A percentile compares a stretch with the other conserved stretches of the same genome.
These are phyloP conservation scores for Trachymyrmex cornetzi DNA, from an alignment of 1,140 invertebrate species.

Conservation along the genomic window DNA sequence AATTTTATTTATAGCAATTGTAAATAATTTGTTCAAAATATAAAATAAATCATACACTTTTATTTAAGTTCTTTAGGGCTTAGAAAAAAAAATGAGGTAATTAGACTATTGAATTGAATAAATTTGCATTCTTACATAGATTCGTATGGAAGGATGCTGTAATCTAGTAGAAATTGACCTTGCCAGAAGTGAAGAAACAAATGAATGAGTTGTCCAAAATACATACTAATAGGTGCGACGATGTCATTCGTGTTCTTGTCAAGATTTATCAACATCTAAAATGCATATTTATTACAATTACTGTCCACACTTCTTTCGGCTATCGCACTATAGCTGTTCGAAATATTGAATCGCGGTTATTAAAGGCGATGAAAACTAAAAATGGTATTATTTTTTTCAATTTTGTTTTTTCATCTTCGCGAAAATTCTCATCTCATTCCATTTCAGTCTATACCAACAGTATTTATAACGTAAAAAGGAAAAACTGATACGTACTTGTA, in stretches of 20 bases:
- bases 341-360: background rate
- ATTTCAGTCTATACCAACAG: background rate
- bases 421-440: background rate
- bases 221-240: background rate
- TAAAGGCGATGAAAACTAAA: background rate
- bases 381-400: background rate
- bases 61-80: background rate
- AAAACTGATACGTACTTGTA: slow-evolving; percentile 14
- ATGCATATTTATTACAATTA: background rate
- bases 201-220: slow-evolving; percentile 10
- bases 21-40: background rate
- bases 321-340: too few species aligned
- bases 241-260: background rate
- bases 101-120: background rate
- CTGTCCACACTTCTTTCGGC: background rate
- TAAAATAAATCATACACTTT: background rate
- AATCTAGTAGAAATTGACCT: slow-evolving; percentile 72
- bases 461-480: background rate
- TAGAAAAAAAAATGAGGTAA: background rate
- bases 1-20: background rate
- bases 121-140: slow-evolving; percentile 47
- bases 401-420: background rate
- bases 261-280: slow-evolving; percentile 38
- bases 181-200: slow-evolving; percentile 38
- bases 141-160: slow-evolving; percentile 75